phyloP scores from a whole-genome alignment of 1,140 invertebrate genomes.

The Rhagoletis pomonella region DNA sequence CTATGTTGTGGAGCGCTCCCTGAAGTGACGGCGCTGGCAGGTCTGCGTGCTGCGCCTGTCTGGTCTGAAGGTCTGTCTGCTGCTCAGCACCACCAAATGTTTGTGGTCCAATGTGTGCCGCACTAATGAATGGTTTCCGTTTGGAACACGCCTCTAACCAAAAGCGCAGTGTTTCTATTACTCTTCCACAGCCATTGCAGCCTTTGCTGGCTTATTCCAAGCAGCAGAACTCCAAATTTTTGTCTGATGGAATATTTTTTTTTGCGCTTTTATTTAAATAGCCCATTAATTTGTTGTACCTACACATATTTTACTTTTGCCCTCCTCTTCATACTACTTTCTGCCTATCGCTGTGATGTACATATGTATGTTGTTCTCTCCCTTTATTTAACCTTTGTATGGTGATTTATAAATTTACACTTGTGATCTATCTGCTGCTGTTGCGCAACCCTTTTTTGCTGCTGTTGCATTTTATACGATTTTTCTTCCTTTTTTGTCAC shows the following conservation, averaged over 20 bases:
- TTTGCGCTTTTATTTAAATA: conserved; percentile 47
- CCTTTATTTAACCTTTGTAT: conserved; percentile 13
- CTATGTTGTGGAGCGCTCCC: background rate
- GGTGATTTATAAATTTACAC: conserved; percentile 36
- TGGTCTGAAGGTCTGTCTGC: conserved; percentile 43
- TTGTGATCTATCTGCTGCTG: conserved; percentile 25
- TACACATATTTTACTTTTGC: background rate
- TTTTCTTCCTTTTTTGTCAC: background rate
- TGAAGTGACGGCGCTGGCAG: background rate
- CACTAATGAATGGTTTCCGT: conserved; percentile 51
- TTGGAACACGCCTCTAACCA: conserved; percentile 2
- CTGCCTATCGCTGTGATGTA: background rate
- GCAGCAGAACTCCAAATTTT: background rate
- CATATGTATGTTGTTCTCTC: background rate
- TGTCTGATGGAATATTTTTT: background rate
- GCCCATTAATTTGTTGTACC: conserved; percentile 50
- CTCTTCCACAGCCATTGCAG: background rate
- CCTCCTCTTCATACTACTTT: background rate
- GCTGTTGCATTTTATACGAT: background rate
- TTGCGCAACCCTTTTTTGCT: background rate
- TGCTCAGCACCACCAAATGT: conserved; percentile 3
- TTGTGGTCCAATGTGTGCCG: conserved; percentile 34
- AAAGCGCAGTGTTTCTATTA: background rate
- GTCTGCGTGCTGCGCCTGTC: conserved; percentile 49
- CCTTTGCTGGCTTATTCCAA: background rate